phyloP scores from a whole-genome alignment of 92 coral and sea anemone genomes.

The Micromussa lordhowensis region DNA sequence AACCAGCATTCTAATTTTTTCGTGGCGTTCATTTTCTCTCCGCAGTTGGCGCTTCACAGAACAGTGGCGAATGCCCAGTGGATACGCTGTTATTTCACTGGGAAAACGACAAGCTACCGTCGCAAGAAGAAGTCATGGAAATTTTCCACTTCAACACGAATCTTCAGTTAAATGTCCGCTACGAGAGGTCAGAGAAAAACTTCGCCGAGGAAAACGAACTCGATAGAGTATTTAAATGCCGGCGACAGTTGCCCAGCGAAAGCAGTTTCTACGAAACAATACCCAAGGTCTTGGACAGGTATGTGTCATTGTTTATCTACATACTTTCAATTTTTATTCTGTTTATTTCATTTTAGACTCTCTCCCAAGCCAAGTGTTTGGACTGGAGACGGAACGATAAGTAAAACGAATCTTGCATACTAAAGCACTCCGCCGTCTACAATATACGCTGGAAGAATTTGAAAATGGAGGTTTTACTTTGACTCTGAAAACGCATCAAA shows the following conservation, averaged over 20 bases:
- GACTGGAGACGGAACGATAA: no score
- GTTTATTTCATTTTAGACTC: neutral
- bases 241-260: conserved; percentile 29
- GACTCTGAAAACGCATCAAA: no score
- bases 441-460: no score
- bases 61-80: conserved; percentile 50
- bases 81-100: conserved; percentile 38
- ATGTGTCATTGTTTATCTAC: neutral
- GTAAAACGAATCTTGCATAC: no score
- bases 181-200: conserved; percentile 26
- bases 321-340: neutral
- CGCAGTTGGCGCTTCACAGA: conserved; percentile 20
- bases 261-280: conserved; percentile 38
- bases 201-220: conserved; percentile 42
- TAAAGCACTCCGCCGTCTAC: no score
- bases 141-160: conserved; percentile 41
- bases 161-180: conserved; percentile 23
- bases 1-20: neutral
- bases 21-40: neutral
- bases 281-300: conserved; percentile 44
- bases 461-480: no score
- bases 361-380: no score
- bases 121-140: conserved; percentile 38
- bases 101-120: conserved; percentile 43
- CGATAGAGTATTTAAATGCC: conserved; percentile 39